Evolutionary conservation across 2,113 vertebrate genomes (phyloP), one percentile per base, ranked within the genome.

Genomic region (Seriola aureovittata): DNA sequence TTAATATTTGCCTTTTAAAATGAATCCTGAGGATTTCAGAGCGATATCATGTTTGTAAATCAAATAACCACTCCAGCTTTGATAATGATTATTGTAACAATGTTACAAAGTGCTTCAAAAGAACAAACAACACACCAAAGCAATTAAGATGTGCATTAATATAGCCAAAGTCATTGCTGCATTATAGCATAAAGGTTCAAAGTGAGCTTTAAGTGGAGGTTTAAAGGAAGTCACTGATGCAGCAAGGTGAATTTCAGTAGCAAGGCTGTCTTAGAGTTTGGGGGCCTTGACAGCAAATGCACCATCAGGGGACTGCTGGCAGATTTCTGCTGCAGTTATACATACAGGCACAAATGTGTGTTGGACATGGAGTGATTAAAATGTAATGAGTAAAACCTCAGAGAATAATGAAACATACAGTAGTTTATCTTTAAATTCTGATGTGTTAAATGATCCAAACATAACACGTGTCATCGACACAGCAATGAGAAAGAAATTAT

Each of bases 391-490:
- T 50, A 10, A 17, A 17, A 40, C 13, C 17, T 40, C 6, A 66
- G 50, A 50, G 32, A 58, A 36, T 57, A 6, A 58, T 58, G 52
- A 3, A 66, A 55, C 6, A n/a, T 16, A 29, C 29, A 29, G 29
- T 29, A 32, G 19, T 68, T 34, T 40, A 57, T 14, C 36, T 58
- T 58, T 38, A 66, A 46, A 58, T 65, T 44, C 0, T 42, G 23
- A 32, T 57, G 23, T 36, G 19, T 48, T 78, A 29, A 78, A 70
- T 52, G 75, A 78, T 25, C 44, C 29, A 12, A 59, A 17, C 8
- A 25, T 75, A 38, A 63, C 55, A 34, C 44, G 12, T 64, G 71
- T 64, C 46, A 21, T 55, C n/a, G 0, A 17, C 59, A 71, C 48
- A 57, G n/a, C 8, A 11, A 40, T 38, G 32, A 52, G 38, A 29